Percentiles rank a stretch among this genome's conserved stretches.
Evolutionary conservation across 1,140 invertebrate species (phyloP).

Genomic region (Acromyrmex charruanus): DNA sequence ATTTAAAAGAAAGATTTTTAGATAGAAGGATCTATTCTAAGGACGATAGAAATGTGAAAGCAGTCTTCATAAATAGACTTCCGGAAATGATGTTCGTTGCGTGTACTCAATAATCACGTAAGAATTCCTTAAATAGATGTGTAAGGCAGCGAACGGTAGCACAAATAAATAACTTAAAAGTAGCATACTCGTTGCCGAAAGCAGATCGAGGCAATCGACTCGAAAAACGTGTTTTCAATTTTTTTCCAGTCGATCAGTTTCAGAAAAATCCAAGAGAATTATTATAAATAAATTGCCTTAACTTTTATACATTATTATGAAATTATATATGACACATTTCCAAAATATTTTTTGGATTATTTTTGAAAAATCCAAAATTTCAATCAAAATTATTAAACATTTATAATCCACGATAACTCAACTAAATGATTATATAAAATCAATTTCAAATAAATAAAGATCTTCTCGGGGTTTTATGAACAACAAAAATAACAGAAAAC

Average conservation of each 20-base stretch:
- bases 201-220: conserved; percentile 41
- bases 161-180: conserved; percentile 68
- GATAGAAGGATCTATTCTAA: neutral
- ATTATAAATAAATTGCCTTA: conserved; percentile 7
- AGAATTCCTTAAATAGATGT: conserved; percentile 15
- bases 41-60: conserved; percentile 20
- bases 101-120: conserved; percentile 31
- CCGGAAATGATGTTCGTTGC: conserved; percentile 33
- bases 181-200: conserved; percentile 17
- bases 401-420: conserved; percentile 1
- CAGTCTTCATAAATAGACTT: conserved; percentile 26
- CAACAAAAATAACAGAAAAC: conserved; percentile 5
- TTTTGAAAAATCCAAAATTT: conserved; percentile 5
- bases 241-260: neutral
- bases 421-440: neutral
- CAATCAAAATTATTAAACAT: neutral
- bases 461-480: neutral
- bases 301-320: conserved; percentile 30
- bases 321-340: conserved; percentile 28
- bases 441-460: neutral
- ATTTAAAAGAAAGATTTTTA: neutral
- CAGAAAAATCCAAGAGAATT: neutral
- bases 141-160: conserved; percentile 37
- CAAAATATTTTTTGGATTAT: conserved; percentile 25
- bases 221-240: conserved; percentile 12